A percentile compares a stretch with the other conserved stretches of the same genome.
Evolutionary conservation across 1,140 invertebrate genomes (phyloP).

Genomic region (Latrodectus geometricus): DNA sequence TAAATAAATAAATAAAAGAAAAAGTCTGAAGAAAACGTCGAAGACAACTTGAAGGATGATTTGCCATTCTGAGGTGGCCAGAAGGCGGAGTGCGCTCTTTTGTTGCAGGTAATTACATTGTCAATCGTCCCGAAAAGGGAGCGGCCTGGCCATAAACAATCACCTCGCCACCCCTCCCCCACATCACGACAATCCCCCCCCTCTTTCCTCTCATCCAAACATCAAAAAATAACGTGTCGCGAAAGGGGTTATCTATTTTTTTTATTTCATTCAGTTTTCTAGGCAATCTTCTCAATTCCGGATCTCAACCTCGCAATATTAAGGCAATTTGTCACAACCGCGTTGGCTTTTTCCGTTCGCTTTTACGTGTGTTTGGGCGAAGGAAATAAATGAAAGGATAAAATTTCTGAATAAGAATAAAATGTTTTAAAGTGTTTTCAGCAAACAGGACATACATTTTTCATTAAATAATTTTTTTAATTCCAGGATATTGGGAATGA

Average conservation of each 20-base stretch:
- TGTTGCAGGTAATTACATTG: conserved; percentile 61
- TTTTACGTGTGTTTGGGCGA: too few species aligned
- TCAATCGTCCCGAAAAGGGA: conserved; percentile 51
- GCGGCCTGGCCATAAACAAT: conserved; percentile 51
- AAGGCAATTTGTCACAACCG: too few species aligned
- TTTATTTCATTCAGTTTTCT: not conserved
- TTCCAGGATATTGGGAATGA: too few species aligned
- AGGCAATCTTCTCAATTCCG: not conserved
- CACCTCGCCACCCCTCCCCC: not conserved
- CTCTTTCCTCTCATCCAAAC: not conserved
- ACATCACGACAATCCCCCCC: not conserved
- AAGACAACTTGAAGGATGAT: conserved; percentile 55
- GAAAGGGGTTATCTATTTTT: conserved; percentile 31
- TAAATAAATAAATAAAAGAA: too few species aligned
- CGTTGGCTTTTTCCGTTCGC: too few species aligned
- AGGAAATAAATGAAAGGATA: too few species aligned
- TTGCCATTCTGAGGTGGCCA: conserved; percentile 44
- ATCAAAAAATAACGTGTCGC: conserved; percentile 9
- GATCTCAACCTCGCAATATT: too few species aligned
- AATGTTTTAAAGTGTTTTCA: too few species aligned
- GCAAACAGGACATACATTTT: too few species aligned
- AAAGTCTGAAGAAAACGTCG: conserved; percentile 17
- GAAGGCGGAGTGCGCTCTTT: conserved; percentile 44
- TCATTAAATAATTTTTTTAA: too few species aligned
- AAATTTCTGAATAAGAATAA: too few species aligned